Conservation (phyloP, 2,113 vertebrate genomes). For the Dicerorhinus sumatrensis region DNA sequence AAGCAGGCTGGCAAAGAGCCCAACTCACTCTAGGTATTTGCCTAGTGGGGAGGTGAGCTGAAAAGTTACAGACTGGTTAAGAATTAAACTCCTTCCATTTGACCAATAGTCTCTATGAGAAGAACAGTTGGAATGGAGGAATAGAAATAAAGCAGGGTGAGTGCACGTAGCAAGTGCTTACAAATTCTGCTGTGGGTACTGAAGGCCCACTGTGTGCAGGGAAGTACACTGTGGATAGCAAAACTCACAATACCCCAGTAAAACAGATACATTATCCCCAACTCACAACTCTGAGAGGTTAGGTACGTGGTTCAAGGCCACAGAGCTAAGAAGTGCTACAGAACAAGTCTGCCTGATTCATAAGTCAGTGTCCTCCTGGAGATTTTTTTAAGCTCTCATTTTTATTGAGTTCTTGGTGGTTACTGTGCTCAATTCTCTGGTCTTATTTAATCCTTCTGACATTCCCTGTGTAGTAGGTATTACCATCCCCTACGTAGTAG, state of each 20-base stretch:
- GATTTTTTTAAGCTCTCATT: neutral
- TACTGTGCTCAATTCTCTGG: neutral
- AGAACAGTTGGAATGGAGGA: neutral
- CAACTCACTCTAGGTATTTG: conserved; percentile 60
- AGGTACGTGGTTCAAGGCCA: neutral
- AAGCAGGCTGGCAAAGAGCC: conserved; percentile 55
- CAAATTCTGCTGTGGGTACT: neutral
- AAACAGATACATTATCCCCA: neutral
- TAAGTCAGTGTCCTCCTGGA: neutral
- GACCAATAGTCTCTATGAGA: neutral
- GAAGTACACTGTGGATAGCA: neutral
- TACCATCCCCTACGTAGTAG: neutral
- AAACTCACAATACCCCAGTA: neutral
- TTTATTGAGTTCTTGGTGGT: neutral
- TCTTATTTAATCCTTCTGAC: neutral
- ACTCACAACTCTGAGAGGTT: neutral
- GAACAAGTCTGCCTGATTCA: neutral
- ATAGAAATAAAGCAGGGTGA: neutral
- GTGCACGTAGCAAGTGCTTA: neutral
- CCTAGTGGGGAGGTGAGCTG: neutral
- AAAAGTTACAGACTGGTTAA: conserved; percentile 73
- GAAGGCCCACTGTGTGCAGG: neutral
- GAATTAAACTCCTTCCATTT: conserved; percentile 66
- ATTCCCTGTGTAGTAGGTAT: neutral
- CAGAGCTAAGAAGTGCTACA: neutral